Conservation (phyloP, 2,797 vertebrate species). For the Phataginus tricuspis region DNA sequence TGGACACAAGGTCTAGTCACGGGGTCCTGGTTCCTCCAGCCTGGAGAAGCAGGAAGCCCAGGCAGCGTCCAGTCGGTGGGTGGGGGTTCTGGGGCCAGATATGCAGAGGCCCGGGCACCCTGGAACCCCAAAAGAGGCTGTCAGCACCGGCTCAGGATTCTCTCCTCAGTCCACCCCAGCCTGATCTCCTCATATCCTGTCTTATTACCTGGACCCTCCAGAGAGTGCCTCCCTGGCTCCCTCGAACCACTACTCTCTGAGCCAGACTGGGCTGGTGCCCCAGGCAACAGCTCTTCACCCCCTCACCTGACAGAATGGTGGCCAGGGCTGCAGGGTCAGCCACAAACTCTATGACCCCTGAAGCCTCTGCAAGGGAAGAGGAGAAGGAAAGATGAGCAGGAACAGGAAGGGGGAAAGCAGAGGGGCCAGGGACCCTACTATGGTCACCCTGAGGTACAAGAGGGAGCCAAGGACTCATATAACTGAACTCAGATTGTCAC, state of each 20-base stretch:
- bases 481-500: not conserved
- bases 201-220: slow-evolving; percentile 75
- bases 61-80: slow-evolving; percentile 16
- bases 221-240: slow-evolving; percentile 42
- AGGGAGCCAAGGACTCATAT: not conserved
- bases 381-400: not conserved
- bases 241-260: slow-evolving; percentile 80
- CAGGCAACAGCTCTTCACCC: slow-evolving; percentile 66
- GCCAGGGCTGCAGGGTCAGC: slow-evolving; percentile 82
- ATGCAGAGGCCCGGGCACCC: slow-evolving; percentile 64
- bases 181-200: not conserved
- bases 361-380: slow-evolving; percentile 69
- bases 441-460: not conserved
- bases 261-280: slow-evolving; percentile 81
- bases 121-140: slow-evolving; percentile 37
- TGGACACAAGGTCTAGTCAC: not conserved
- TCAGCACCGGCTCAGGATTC: slow-evolving; percentile 24
- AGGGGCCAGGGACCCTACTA: not conserved
- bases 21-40: slow-evolving; percentile 71
- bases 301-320: slow-evolving; percentile 83
- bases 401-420: not conserved
- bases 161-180: not conserved
- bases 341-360: slow-evolving; percentile 79
- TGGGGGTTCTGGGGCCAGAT: slow-evolving; percentile 62
- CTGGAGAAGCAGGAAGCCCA: slow-evolving; percentile 77